Base-by-base conservation (phyloP, 2,113 vertebrate species). In the Charina bottae region DNA sequence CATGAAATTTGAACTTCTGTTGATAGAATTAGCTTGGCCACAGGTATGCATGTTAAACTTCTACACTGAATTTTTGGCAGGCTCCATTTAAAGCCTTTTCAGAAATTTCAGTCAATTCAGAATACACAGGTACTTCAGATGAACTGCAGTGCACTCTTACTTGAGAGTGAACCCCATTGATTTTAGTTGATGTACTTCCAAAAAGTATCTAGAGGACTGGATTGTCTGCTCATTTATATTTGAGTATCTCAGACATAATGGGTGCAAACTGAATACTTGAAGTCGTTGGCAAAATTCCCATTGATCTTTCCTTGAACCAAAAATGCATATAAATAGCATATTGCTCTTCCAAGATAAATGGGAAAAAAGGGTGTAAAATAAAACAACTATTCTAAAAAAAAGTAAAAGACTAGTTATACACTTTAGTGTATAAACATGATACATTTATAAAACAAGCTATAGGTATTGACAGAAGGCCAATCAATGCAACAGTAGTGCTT, bases 391-490 rank as follows among this genome's bases (percentile, higher is more conserved):
- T 95, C 93, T 83, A 92, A 88, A 95, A 94, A 68, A 94, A 60
- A 94, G 95, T 72, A 87, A 87, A 2, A 6, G 93, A 54, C 90
- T 92, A 92, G 94, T 89, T 85, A 90, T 89, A 94, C 93, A 85
- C 86, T 49, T 90, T 94, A 91, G 78, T 93, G 54, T 94, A 92
- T 95, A 95, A 92, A 87, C 90, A 33, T 2, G 33, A 90, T 83
- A 33, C 13, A 33, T 54, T 85, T 96, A 95, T 92, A 92, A 84
- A 91, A 85, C 37, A 46, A 85, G n/a, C 91, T 95, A 28, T 53
- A 95, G 59, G 13, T 94, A 88, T 88, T 95, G 92, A 95, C 95
- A 97, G 95, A 97, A 96, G 96, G 95, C 92, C 89, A 87, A 94
- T 95, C 93, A 96, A 90, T 94, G 94, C 94, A 87, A 94, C 26